Evolutionary conservation across 1,140 invertebrate species (phyloP).

Genomic region (Temnothorax nylanderi): DNA sequence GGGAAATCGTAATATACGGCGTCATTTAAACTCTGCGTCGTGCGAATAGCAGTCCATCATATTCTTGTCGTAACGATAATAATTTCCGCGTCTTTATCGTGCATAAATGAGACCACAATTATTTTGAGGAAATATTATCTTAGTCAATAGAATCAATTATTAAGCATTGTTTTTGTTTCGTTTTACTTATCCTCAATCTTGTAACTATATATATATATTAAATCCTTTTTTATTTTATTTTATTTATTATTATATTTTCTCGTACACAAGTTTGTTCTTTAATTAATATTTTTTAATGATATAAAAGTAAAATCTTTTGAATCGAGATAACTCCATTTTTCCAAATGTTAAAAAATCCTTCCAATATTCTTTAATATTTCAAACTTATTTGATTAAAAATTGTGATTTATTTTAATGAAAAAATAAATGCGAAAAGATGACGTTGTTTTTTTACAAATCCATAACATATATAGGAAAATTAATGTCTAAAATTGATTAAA

Average conservation of each 20-base stretch:
- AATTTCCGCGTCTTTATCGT: conserved; percentile 68
- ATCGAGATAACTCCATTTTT: too few species aligned
- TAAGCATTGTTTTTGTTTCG: neutral
- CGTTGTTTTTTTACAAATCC: neutral
- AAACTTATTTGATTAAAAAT: neutral
- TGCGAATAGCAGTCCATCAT: neutral
- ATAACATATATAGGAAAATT: neutral
- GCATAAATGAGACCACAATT: conserved; percentile 80
- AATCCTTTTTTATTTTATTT: too few species aligned
- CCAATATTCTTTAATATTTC: neutral
- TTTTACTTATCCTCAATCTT: too few species aligned
- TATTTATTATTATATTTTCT: too few species aligned
- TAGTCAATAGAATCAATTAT: conserved; percentile 22
- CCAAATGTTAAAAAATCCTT: too few species aligned
- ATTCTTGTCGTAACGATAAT: conserved; percentile 68
- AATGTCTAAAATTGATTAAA: neutral
- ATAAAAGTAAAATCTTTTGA: too few species aligned
- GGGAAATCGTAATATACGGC: neutral
- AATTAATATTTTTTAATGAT: too few species aligned
- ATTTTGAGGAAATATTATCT: conserved; percentile 72
- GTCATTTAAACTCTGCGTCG: neutral
- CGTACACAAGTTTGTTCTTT: too few species aligned
- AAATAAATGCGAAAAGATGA: neutral
- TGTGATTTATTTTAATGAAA: neutral
- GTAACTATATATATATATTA: too few species aligned